A percentile compares a stretch with the other conserved stretches of the same genome.
These are phyloP conservation scores for Cyprinodon variegatus DNA, from an alignment of 2,113 vertebrate genomes.

Conservation along the genomic window DNA sequence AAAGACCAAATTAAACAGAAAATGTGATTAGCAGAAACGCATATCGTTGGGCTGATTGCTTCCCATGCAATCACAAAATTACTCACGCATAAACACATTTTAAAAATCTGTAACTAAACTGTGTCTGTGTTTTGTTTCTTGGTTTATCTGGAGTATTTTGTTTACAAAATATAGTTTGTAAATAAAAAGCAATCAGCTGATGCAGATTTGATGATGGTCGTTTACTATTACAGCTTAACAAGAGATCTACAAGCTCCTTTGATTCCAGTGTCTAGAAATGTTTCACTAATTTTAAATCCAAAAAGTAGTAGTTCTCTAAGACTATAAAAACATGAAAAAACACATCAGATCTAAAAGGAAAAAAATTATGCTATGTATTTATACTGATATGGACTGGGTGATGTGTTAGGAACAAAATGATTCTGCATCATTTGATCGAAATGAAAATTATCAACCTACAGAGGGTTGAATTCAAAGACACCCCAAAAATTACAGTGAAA, in stretches of 20 bases:
- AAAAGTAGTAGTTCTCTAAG: neutral
- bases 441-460: too few relatives aligned
- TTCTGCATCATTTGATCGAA: too few relatives aligned
- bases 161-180: neutral
- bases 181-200: neutral
- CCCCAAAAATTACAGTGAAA: too few relatives aligned
- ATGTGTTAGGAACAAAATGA: too few relatives aligned
- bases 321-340: too few relatives aligned
- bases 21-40: conserved; percentile 54
- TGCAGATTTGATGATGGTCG: neutral
- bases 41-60: conserved; percentile 15
- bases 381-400: too few relatives aligned
- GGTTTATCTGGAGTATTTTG: neutral
- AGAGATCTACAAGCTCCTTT: neutral
- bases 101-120: conserved; percentile 12
- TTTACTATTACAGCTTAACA: neutral
- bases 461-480: too few relatives aligned
- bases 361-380: too few relatives aligned
- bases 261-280: neutral
- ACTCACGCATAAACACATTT: conserved; percentile 7
- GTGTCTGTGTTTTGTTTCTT: neutral
- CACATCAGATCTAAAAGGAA: too few relatives aligned
- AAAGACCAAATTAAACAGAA: conserved; percentile 67
- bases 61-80: conserved; percentile 5
- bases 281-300: neutral